Percentiles rank a stretch among this genome's conserved stretches.
phyloP scores from a whole-genome alignment of 2,888 invertebrate species.

The Coenonympha arcania region DNA sequence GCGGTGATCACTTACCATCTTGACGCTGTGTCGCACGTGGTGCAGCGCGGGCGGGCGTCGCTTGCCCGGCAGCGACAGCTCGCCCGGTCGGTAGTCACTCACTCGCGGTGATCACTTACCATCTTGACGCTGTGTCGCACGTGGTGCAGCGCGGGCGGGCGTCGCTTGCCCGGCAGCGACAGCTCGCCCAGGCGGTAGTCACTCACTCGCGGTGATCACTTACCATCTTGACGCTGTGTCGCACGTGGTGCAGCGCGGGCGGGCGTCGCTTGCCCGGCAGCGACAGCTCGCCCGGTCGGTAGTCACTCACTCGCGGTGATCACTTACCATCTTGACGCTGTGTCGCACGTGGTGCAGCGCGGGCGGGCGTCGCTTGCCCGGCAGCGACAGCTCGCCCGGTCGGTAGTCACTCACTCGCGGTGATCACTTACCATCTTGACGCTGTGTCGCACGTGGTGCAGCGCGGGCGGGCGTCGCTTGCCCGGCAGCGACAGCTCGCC shows the following conservation, averaged over 20 bases:
- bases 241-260: conserved; percentile 53
- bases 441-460: conserved; percentile 61
- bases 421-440: conserved; percentile 59
- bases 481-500: conserved; percentile 81
- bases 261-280: conserved; percentile 71
- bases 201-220: no score
- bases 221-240: conserved; percentile 64
- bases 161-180: conserved; percentile 79
- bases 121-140: conserved; percentile 63
- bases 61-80: conserved; percentile 80
- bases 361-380: conserved; percentile 75
- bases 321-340: conserved; percentile 64
- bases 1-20: conserved; percentile 56
- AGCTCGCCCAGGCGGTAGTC: no score
- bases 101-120: conserved; percentile 46
- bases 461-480: conserved; percentile 62
- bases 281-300: no score
- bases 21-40: conserved; percentile 61
- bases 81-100: conserved; percentile 77
- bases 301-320: conserved; percentile 48
- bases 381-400: conserved; percentile 80
- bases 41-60: conserved; percentile 55
- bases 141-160: conserved; percentile 54
- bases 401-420: conserved; percentile 65
- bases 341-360: conserved; percentile 56